Evolutionary conservation across 2,797 vertebrate genomes (phyloP).

Genomic region (Pygocentrus nattereri): DNA sequence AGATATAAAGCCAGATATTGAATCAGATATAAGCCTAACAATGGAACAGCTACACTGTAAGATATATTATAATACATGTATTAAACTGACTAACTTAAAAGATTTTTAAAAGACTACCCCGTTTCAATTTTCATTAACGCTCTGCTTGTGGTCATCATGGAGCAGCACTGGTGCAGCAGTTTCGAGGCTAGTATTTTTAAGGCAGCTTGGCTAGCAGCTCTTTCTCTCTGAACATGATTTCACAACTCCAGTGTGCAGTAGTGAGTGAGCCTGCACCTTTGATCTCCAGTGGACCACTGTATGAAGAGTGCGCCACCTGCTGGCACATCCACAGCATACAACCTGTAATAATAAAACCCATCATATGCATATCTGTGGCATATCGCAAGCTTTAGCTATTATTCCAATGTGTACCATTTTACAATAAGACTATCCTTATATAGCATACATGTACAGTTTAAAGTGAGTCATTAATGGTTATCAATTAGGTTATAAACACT

Average conservation of each 20-base stretch:
- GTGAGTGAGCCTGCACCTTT: conserved; percentile 5
- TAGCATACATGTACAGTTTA: too few relatives aligned
- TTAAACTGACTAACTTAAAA: background rate
- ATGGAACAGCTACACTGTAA: background rate
- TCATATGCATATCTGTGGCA: background rate
- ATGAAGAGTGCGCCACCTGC: conserved; percentile 81
- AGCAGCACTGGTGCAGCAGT: background rate
- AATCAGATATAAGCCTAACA: background rate
- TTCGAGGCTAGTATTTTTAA: background rate
- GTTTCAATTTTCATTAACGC: background rate
- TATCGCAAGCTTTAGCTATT: background rate
- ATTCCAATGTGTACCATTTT: too few relatives aligned
- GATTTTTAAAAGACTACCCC: background rate
- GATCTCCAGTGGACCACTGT: background rate
- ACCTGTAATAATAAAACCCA: background rate
- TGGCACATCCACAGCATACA: conserved; percentile 52
- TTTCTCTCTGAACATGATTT: conserved; percentile 2
- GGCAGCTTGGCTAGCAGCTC: background rate
- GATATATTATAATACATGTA: background rate
- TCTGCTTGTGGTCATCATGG: background rate
- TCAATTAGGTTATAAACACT: too few relatives aligned
- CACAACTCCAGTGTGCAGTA: background rate
- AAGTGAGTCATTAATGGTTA: too few relatives aligned
- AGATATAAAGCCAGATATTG: too few relatives aligned
- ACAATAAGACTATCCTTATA: too few relatives aligned